Conservation (phyloP, 2,113 vertebrate species). For the Penelope pileata region DNA sequence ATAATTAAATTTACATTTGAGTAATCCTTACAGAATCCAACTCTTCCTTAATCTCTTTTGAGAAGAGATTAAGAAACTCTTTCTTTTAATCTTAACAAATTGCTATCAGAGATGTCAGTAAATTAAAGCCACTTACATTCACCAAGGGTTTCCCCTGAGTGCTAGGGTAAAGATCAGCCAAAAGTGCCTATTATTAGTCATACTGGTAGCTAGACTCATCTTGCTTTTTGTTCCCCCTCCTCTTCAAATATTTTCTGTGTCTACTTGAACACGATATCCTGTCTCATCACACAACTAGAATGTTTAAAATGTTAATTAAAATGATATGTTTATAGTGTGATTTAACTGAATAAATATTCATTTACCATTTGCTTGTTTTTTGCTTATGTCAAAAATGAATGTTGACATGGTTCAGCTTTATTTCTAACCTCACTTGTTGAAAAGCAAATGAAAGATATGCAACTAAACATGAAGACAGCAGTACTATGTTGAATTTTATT, state of each 20-base stretch:
- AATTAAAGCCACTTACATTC: background rate
- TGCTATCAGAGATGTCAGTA: background rate
- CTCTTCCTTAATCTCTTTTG: background rate
- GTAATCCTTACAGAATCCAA: background rate
- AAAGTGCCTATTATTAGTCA: background rate
- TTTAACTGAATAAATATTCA: background rate
- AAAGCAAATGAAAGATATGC: background rate
- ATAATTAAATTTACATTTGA: background rate
- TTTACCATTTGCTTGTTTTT: background rate
- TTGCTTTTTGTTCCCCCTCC: background rate
- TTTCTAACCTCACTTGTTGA: background rate
- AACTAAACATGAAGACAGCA: background rate
- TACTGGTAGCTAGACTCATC: background rate
- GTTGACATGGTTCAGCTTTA: background rate
- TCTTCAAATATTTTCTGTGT: background rate
- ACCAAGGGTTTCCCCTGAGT: background rate
- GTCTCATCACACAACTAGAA: background rate
- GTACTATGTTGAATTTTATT: background rate
- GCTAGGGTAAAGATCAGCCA: background rate
- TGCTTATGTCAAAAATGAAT: background rate
- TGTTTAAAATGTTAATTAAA: background rate
- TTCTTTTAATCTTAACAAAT: background rate
- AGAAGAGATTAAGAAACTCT: background rate
- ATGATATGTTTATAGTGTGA: background rate
- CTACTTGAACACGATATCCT: background rate